These are phyloP conservation scores for Brachynemurus nebulosus DNA, from an alignment of 2,888 invertebrate species.

Conservation along the genomic window DNA sequence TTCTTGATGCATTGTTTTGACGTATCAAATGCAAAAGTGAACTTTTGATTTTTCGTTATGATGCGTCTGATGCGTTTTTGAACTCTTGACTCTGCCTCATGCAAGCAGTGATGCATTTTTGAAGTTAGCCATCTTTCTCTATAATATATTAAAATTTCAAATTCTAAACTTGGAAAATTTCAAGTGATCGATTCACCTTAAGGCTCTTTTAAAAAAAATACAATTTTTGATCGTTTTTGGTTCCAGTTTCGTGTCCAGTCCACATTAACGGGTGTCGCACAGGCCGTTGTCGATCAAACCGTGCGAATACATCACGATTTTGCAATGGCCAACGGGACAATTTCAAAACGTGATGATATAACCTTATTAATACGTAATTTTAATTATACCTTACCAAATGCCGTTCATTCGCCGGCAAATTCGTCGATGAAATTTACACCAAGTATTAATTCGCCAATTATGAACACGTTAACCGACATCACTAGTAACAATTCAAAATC, in stretches of 20 bases:
- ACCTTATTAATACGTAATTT: constrained; percentile 77
- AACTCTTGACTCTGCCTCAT: too few species aligned
- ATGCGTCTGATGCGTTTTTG: too few species aligned
- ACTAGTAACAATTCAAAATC: constrained; percentile 15
- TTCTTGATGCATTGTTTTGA: too few species aligned
- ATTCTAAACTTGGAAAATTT: too few species aligned
- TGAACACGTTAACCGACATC: constrained; percentile 20
- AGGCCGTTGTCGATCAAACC: constrained; percentile 72
- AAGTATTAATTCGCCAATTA: constrained; percentile 36
- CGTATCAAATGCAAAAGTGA: too few species aligned
- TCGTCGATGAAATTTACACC: constrained; percentile 47
- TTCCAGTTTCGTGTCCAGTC: constrained; percentile 58
- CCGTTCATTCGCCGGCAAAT: constrained; percentile 38
- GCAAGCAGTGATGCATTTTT: too few species aligned
- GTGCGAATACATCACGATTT: constrained; percentile 71
- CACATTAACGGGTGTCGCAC: constrained; percentile 68
- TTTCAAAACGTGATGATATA: constrained; percentile 61
- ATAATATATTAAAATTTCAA: too few species aligned
- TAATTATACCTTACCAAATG: constrained; percentile 59
- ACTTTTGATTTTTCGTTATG: too few species aligned
- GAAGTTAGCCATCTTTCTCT: too few species aligned
- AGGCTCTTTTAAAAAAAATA: too few species aligned
- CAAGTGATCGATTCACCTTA: too few species aligned
- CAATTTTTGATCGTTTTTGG: neutral
- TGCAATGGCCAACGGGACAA: constrained; percentile 39